Evolutionary conservation across 2,888 invertebrate species (phyloP), one percentile per base, ranked within the genome.

Genomic region (Muschampia plurimacula): DNA sequence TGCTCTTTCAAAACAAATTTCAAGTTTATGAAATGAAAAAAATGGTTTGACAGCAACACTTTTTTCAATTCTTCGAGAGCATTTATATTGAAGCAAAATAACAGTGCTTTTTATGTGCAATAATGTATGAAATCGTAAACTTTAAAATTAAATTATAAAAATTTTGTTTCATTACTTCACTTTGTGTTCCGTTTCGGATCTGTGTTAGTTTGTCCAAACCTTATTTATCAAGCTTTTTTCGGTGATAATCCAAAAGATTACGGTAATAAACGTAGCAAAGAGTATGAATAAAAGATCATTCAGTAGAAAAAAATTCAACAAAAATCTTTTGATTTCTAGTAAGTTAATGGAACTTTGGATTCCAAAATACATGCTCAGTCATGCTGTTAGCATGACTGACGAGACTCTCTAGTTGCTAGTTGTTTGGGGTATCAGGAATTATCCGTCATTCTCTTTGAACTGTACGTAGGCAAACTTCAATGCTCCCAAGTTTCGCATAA

Each of bases 11-110:
- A 62, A 55, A 41, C 9, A 36, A 32, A 28, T 52, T 69, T 63
- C 44, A 39, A 64, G 49, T 55, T 28, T 32, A 22, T 55, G 55
- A 64, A 69, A 69, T 41, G 15, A 41, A 57, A 52, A 64, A 62
- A 36, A 55, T 22, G 7, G 15, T 9, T 55, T 49, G 39, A 49
- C 28, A 64, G 52, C 39, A 55, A 64, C 32, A 32, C 22, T 15
- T 52, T 44, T 57, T 64, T 55, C 15, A 10, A 44, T 15, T 36
- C 57, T 57, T 41, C 15, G 62, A 57, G 49, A 44, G 55, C 36
- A 9, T 62, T 62, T 46, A 12, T 62, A 15, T 39, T 39, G 60
- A 52, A 9, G 41, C 39, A 10, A 57, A 67, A 57, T 67, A 57
- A 57, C 67, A 1, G 28, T 57, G 57, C 22, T 57, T 66, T 44